Base-by-base conservation (phyloP, 2,888 invertebrate genomes). In the Gandaritis pyraliata region DNA sequence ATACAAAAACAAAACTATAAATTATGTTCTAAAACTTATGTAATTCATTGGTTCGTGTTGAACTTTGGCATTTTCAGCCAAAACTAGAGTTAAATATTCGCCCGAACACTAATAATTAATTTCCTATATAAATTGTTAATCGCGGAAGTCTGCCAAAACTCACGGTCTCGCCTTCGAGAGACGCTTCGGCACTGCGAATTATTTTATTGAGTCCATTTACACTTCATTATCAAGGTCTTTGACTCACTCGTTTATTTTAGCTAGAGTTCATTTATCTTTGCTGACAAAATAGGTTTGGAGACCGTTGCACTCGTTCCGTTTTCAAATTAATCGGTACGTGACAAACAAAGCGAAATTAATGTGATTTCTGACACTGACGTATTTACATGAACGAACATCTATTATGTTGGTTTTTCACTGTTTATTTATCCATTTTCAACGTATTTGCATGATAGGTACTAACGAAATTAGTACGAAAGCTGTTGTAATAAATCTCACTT, bases 211-310 rank as follows among this genome's bases (percentile, higher is more conserved):
- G 77, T 82, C 80, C 70, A 80, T 83, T 82, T 75, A 79, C 73
- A 74, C 81, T 79, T 79, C 83, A 85, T 75, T 84, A 88, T 89
- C 89, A 90, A 90, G 90, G 89, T 88, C 87, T 83, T 86, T 88
- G 85, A 87, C 88, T 81, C 82, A 82, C 77, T 78, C 70, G 70
- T 83, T 83, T 83, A 83, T 87, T 87, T 87, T 79, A 71, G 78
- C 76, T 80, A 81, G 77, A 82, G 82, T 82, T 82, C 78, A 77
- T 84, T 84, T 83, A 79, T 85, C 79, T 73, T 76, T 78, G 77
- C 81, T 80, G 79, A 81, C 80, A 74, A 81, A 82, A 83, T 77
- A 78, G 72, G 73, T 74, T 74, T 65, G 46, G 70, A 66, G 77
- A 72, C 74, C 78, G 58, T 80, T 78, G 75, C 77, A 76, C 79